phyloP scores from a whole-genome alignment of 2,888 invertebrate species.

The Cepaea hortensis region DNA sequence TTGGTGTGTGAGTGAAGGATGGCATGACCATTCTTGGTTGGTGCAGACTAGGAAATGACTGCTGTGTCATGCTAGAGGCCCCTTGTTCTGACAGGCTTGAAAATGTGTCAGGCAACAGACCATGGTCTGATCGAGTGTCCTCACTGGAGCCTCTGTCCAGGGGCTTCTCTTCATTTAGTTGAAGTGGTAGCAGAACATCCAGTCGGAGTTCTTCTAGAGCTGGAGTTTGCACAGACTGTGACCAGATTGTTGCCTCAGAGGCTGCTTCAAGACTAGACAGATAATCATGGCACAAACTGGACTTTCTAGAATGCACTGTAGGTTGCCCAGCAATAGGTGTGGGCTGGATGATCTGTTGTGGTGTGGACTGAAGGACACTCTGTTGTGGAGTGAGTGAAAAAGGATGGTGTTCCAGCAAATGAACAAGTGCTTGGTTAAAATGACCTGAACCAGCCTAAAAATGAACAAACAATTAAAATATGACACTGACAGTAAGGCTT shows the following conservation, averaged over 20 bases:
- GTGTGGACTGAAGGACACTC: neutral
- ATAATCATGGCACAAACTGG: neutral
- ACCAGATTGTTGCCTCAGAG: neutral
- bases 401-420: slow-evolving; percentile 2
- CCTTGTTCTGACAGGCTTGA: neutral
- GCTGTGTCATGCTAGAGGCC: neutral
- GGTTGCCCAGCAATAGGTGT: neutral
- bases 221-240: neutral
- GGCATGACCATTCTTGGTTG: slow-evolving; percentile 45
- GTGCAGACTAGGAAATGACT: slow-evolving; percentile 30
- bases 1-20: slow-evolving; percentile 40
- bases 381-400: neutral
- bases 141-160: neutral
- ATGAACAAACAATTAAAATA: neutral
- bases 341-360: neutral
- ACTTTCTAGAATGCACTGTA: neutral
- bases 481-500: neutral
- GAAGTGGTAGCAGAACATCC: neutral
- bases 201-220: neutral
- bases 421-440: slow-evolving; percentile 17
- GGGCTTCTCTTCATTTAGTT: too few relatives aligned
- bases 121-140: neutral
- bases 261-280: neutral
- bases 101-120: neutral
- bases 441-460: slow-evolving; percentile 4